Base-by-base conservation (phyloP, 2,888 invertebrate genomes). In the Galerucella pusilla region DNA sequence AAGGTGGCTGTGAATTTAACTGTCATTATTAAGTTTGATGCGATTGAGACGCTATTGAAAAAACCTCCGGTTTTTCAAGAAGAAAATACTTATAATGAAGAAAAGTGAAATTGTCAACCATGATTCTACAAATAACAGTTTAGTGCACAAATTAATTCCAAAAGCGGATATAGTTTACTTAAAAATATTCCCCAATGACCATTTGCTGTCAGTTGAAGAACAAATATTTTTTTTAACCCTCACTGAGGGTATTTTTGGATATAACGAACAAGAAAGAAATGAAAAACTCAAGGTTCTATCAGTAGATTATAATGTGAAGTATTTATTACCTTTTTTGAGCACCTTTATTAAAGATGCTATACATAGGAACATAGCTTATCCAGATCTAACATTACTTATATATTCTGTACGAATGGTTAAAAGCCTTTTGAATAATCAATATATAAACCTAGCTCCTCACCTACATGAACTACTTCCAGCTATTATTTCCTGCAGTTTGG, bases 231-330 rank as follows among this genome's bases (percentile, higher is more conserved):
- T 82, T 68, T 71, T 83, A 16, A 82, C 80, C 70, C 76, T 85
- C 54, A 85, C 84, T 1, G 85, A 84, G 78, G 83, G 80, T 20
- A 78, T 84, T 52, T 85, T 84, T 71, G 84, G 84, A n/a, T 85
- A 81, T 61, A 84, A 81, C 60, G 85, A 85, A 74, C 83, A 83
- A 78, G 71, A 82, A 49, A 79, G 85, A 74, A 84, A 82, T 67
- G 83, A 83, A 61, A 78, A 80, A 54, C 71, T 85, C 11, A 82
- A 81, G 74, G 66, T 80, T 11, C 63, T 85, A 4, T 70, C 82
- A 10, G 68, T 67, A 10, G 83, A 84, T 74, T 84, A 81, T 71
- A 82, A 83, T 67, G 77, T 84, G 12, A 79, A 75, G 64, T 77
- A 80, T 69, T 76, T 85, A 59, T 74, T 82, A 12, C 84, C 84